Conservation (phyloP, 2,797 vertebrate species). For the Phrynocephalus vlangalii region DNA sequence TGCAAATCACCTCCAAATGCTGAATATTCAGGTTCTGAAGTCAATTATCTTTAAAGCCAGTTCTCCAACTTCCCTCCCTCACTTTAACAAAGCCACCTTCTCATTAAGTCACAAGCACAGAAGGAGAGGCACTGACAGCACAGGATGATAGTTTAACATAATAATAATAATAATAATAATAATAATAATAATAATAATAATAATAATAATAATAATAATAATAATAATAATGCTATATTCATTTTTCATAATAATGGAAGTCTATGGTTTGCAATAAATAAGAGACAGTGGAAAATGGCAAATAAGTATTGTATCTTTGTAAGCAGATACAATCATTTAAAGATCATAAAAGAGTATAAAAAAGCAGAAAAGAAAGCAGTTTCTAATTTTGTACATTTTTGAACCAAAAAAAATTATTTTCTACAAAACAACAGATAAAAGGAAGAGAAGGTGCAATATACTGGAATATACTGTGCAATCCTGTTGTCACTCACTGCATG, state of each 20-base stretch:
- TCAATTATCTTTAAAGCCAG: background rate
- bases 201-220: conserved; percentile 18
- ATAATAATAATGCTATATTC: no score
- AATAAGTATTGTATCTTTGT: conserved; percentile 9
- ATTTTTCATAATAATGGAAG: conserved; percentile 30
- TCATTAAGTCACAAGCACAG: background rate
- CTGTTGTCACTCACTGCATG: background rate
- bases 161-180: background rate
- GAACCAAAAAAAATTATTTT: conserved; percentile 14
- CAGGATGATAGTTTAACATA: background rate
- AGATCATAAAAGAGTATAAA: conserved; percentile 35
- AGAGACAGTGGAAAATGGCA: conserved; percentile 25
- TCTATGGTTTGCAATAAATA: conserved; percentile 47
- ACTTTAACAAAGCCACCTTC: background rate
- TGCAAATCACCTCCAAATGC: background rate
- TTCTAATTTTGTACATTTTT: conserved; percentile 22
- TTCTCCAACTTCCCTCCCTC: background rate
- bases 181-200: background rate
- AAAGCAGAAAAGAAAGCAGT: conserved; percentile 8
- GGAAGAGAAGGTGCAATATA: background rate
- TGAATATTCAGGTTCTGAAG: background rate
- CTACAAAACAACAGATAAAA: background rate
- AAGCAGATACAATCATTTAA: background rate
- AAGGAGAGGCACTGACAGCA: background rate
- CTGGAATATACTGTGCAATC: background rate